These are phyloP conservation scores for Enteromius treurensis DNA, from an alignment of 2,797 vertebrate species.

Conservation along the genomic window DNA sequence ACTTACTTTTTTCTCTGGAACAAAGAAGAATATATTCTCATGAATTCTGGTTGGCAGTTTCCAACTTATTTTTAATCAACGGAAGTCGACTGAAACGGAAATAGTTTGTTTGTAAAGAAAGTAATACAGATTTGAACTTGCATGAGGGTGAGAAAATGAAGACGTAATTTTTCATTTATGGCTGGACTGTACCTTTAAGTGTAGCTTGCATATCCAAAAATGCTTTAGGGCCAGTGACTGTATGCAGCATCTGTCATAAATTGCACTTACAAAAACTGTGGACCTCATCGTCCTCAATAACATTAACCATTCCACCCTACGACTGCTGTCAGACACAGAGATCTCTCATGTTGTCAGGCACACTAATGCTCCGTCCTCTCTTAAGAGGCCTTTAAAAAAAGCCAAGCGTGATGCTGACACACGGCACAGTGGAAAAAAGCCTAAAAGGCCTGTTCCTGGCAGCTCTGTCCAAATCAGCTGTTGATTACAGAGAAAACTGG, in stretches of 20 bases:
- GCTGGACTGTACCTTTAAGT: neutral
- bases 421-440: constrained; percentile 42
- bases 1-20: neutral
- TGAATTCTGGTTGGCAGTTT: neutral
- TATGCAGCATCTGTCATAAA: neutral
- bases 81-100: neutral
- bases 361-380: constrained; percentile 38
- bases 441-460: constrained; percentile 71
- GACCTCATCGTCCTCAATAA: neutral
- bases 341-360: constrained; percentile 46
- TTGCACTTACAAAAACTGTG: neutral
- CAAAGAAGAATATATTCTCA: neutral
- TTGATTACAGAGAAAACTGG: constrained; percentile 51
- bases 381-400: constrained; percentile 42
- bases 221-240: neutral
- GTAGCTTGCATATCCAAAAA: neutral
- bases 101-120: neutral
- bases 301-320: neutral
- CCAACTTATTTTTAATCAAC: neutral
- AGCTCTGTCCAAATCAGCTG: constrained; percentile 77
- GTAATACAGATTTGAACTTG: neutral
- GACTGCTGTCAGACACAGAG: constrained; percentile 70
- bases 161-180: neutral
- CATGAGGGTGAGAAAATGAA: neutral
- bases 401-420: constrained; percentile 48